Evolutionary conservation across 2,797 vertebrate genomes (phyloP), one percentile per base, ranked within the genome.

Genomic region (Gadopsis marmoratus): DNA sequence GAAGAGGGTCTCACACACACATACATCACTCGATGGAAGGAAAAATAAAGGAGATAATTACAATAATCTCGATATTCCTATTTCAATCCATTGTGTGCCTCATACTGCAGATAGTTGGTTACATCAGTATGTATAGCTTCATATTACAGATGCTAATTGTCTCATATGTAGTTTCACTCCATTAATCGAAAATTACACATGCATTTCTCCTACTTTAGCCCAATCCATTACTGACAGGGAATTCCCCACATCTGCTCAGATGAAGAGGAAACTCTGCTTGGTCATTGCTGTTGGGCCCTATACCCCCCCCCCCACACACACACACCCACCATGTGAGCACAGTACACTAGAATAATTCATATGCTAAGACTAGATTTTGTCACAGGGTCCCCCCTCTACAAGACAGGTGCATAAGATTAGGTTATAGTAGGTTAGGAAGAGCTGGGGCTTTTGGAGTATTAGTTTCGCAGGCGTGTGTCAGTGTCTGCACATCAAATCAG

Each of bases 1-100:
- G 74, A 56, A 71, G 67, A 74, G 62, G 67, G 33, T 71, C 83
- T 66, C 26, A 26, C 26, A 26, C 26, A 26, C 26, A 26, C 26
- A 26, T 26, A 26, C 26, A 26, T 26, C 26, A 26, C 26, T 26
- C 26, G 26, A 26, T 26, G 26, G 26, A 26, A 26, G 26, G 26
- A 26, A 26, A 26, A 26, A 26, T 26, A 26, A 31, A 9, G 0
- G 35, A 4, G 19, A 4, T 31, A 21, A 4, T 4, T 23, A 4
- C 5, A 29, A 29, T 19, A n/a, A 5, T 54, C 16, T 8, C 7
- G n/a, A 3, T 2, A 8, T 4, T 48, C 2, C 4, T 39, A 26
- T 1, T 71, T 5, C 14, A 4, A 16, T 37, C 9, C 8, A 16
- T 17, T 23, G 11, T 59, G 19, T 17, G 53, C 19, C 13, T 33